Base-by-base conservation (phyloP, 1,140 invertebrate species). In the Chironomus striatipennis region DNA sequence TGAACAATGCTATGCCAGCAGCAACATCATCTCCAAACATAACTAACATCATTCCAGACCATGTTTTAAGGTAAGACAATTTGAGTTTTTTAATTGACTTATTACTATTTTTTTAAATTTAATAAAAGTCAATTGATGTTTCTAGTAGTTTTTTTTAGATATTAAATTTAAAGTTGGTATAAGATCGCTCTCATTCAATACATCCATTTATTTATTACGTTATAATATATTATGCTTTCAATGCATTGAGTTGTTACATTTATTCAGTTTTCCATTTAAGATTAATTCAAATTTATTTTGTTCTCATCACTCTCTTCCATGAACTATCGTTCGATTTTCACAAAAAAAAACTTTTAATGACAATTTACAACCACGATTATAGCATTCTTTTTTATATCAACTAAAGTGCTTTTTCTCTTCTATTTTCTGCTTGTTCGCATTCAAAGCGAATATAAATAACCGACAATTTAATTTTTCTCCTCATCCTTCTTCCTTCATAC, bases 1-100 rank as follows among this genome's bases (percentile, higher is more conserved):
- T 91, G 77, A 91, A 90, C 20, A 91, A 93, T 79, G 90, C 90
- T 4, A 88, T 88, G 0, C 90, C 90, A 1, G 86, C 87, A 73
- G 85, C 86, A 7, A 79, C 91, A 8, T 93, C 91, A 80, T 90
- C 91, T 78, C 88, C 88, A 21, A 87, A 87, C 24, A 85, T 89
- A 73, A 92, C 91, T 76, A 90, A 80, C 12, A 78, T 79, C 57
- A 82, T 93, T 73, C 89, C 89, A 10, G 91, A 93, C 78, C 86
- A 89, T 76, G 85, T 93, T 3, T 83, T 93, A 0, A 81, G 81
- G 81, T 81, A n/a, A 21, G 24, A 4, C 15, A 3, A 47, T 10
- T 47, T 10, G 8, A 47, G 43, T 47, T 47, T 43, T 43, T 43
- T 10, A 7, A 43, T 10, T 43, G 42, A n/a, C n/a, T n/a, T n/a